A percentile compares a stretch with the other conserved stretches of the same genome.
phyloP scores from a whole-genome alignment of 2,888 invertebrate genomes.

The Chrysina gloriosa region DNA sequence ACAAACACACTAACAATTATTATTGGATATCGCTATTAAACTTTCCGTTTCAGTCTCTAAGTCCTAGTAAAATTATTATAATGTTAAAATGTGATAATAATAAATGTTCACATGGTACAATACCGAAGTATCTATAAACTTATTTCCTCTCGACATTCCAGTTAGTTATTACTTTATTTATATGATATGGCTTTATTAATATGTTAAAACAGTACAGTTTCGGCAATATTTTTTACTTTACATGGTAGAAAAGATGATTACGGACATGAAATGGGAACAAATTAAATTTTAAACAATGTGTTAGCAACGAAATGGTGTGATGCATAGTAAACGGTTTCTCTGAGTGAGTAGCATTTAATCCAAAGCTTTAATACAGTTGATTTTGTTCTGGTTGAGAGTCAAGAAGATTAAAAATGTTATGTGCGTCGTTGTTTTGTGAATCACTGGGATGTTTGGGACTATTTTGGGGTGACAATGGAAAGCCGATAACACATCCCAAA shows the following conservation, averaged over 20 bases:
- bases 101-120: slow-evolving; percentile 16
- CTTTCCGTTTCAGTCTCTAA: slow-evolving; percentile 40
- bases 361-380: no score
- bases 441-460: no score
- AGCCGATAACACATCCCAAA: no score
- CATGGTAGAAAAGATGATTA: not conserved
- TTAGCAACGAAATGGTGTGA: no score
- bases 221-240: not conserved
- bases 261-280: not conserved
- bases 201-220: slow-evolving; percentile 8
- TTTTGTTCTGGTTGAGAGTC: no score
- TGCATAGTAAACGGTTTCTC: no score
- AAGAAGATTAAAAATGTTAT: no score
- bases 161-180: slow-evolving; percentile 25
- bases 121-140: slow-evolving; percentile 28
- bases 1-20: not conserved
- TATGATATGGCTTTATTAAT: slow-evolving; percentile 43
- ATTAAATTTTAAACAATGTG: not conserved
- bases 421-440: no score
- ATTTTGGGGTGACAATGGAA: no score
- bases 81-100: slow-evolving; percentile 21
- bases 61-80: slow-evolving; percentile 43
- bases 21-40: no score
- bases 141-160: not conserved
- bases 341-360: no score